A percentile compares a stretch with the other conserved stretches of the same genome.
Conservation (phyloP, 2,888 invertebrate genomes). For the Hyposoter didymator region DNA sequence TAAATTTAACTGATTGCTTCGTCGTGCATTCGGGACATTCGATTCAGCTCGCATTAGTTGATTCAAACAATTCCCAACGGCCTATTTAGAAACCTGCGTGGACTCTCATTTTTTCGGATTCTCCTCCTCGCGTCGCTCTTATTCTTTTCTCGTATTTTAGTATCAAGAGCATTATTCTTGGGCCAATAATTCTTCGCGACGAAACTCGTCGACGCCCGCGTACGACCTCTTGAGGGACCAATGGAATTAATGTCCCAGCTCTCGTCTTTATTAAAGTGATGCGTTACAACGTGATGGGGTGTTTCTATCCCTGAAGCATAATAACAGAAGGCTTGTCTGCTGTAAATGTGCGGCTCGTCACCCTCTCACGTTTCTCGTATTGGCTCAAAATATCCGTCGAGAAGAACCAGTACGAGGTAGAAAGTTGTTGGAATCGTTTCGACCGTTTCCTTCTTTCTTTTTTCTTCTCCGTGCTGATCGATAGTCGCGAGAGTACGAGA, state of each 20-base stretch:
- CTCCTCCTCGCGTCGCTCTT: neutral
- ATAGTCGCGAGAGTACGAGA: neutral
- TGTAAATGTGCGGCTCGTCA: slow-evolving; percentile 5
- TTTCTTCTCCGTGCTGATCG: neutral
- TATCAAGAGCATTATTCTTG: neutral
- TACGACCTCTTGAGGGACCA: slow-evolving; percentile 14
- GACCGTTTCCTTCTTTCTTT: neutral
- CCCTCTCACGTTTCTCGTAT: slow-evolving; percentile 21
- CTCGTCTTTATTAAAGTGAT: slow-evolving; percentile 5
- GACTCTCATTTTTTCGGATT: neutral
- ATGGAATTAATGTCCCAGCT: slow-evolving; percentile 15
- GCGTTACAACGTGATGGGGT: neutral
- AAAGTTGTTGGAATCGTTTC: slow-evolving; percentile 24
- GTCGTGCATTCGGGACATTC: neutral
- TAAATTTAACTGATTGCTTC: neutral
- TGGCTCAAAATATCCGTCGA: slow-evolving; percentile 4
- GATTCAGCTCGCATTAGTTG: neutral
- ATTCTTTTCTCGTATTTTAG: neutral
- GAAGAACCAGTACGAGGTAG: slow-evolving; percentile 19
- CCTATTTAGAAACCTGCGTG: neutral
- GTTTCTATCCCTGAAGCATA: slow-evolving; percentile 23
- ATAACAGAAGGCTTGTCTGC: slow-evolving; percentile 24
- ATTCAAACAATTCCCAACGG: neutral
- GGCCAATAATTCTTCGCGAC: slow-evolving; percentile 14
- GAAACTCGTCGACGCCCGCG: slow-evolving; percentile 5